phyloP scores from a whole-genome alignment of 2,797 vertebrate genomes.

The Sebastes vulpes region DNA sequence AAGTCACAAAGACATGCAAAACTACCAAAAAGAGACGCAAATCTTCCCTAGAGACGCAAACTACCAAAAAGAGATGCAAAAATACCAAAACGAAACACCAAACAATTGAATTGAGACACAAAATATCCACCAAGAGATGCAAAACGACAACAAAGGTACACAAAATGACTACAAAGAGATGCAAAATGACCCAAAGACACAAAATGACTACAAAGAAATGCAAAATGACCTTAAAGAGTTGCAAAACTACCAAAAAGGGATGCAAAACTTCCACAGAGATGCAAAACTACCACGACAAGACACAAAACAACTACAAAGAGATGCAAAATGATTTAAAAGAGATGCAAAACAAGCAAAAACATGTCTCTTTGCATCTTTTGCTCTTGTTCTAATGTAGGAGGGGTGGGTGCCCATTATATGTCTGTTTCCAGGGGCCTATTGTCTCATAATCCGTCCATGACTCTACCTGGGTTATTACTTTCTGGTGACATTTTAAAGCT shows the following conservation, averaged over 20 bases:
- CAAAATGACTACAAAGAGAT: not conserved
- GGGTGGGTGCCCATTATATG: too few relatives aligned
- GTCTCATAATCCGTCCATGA: too few relatives aligned
- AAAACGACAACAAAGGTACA: not conserved
- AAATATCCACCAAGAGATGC: not conserved
- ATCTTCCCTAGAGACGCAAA: not conserved
- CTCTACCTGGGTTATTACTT: not conserved
- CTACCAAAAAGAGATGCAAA: not conserved
- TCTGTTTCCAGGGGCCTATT: too few relatives aligned
- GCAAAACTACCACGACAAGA: not conserved
- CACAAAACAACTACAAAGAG: not conserved
- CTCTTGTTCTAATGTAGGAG: too few relatives aligned
- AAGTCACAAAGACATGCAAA: too few relatives aligned
- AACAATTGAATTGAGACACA: fast-evolving
- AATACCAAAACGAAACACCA: not conserved
- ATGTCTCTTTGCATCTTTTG: too few relatives aligned
- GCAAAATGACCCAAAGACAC: not conserved
- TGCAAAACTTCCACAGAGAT: not conserved
- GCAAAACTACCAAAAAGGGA: not conserved
- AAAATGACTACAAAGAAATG: too few relatives aligned
- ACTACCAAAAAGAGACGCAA: not conserved
- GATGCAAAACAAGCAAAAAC: not conserved
- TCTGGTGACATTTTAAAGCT: not conserved
- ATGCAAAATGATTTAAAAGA: not conserved
- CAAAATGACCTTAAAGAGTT: too few relatives aligned